Evolutionary conservation across 2,888 invertebrate species (phyloP).

Genomic region (Drosophila melanocephala): DNA sequence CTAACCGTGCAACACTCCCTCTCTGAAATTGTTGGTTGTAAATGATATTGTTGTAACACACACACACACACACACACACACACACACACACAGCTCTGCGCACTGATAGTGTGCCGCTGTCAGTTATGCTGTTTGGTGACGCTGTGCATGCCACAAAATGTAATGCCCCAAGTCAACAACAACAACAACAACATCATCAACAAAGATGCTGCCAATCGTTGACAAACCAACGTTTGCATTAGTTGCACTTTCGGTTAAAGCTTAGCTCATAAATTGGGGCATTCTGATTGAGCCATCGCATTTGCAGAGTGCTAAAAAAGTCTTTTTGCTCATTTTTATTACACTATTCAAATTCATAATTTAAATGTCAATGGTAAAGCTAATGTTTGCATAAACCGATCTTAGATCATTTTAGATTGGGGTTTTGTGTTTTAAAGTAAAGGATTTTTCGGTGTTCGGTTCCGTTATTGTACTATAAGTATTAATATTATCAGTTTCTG

Average conservation of each 20-base stretch:
- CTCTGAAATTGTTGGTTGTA: conserved; percentile 61
- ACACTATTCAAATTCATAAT: not conserved
- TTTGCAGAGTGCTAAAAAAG: not conserved
- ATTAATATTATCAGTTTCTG: not conserved
- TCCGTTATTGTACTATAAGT: not conserved
- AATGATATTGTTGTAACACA: conserved; percentile 74
- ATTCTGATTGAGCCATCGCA: conserved; percentile 1
- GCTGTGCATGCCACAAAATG: conserved; percentile 57
- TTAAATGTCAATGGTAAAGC: not conserved
- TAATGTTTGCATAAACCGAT: not conserved
- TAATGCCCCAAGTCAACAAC: conserved; percentile 41
- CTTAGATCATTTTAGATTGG: not conserved
- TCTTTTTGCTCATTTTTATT: no score
- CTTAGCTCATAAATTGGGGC: not conserved
- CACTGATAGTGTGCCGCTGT: conserved; percentile 10
- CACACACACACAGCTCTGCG: not conserved
- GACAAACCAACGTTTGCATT: conserved; percentile 41
- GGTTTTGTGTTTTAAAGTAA: not conserved
- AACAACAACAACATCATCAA: conserved; percentile 31
- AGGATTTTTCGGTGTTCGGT: not conserved
- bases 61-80: conserved; percentile 22
- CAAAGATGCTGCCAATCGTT: conserved; percentile 50
- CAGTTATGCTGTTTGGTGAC: conserved; percentile 20
- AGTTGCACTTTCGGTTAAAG: not conserved
- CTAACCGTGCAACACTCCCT: conserved; percentile 9